Evolutionary conservation across 2,888 invertebrate species (phyloP), one percentile per base, ranked within the genome.

Genomic region (Drosophila nigricruria): DNA sequence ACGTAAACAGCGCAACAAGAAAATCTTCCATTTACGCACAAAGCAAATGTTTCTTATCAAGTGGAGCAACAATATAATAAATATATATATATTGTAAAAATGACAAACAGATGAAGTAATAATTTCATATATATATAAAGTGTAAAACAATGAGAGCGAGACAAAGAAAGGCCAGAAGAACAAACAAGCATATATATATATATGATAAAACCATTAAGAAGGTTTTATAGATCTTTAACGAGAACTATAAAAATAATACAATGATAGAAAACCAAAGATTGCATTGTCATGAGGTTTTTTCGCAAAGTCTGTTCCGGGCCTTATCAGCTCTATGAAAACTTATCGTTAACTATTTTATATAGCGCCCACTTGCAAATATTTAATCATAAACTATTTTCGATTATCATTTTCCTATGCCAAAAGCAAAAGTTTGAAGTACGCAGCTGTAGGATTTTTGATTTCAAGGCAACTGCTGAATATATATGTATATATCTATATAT

Each of bases 21-120:
- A 81, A 85, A 85, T 82, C 62, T 81, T 84, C 67, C 79, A 66
- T 34, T 30, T 56, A 72, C 59, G 47, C 57, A 72, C 64, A 73
- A 70, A 56, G 38, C 60, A 34, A 62, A 52, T 25, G 50, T 36
- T 23, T 68, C 85, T 82, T 82, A 82, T 82, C 82, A 47, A 45
- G 25, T 25, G 25, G 25, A 45, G 25, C 45, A 25, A 6, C 16
- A 16, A 25, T 25, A 45, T 25, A 25, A n/a, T 45, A 45, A 16
- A 45, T 45, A 23, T 16, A 40, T 18, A 52, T 62, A 65, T 10
- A 27, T 45, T 34, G 25, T 49, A 12, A 54, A n/a, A 23, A 32
- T 50, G 20, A 34, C 36, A 36, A 27, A 54, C 16, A 43, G 45
- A 38, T 43, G 36, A n/a, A 52, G 25, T 43, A 47, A 54, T 43